Conservation (phyloP, 2,888 invertebrate species). For the Fragum sueziense region DNA sequence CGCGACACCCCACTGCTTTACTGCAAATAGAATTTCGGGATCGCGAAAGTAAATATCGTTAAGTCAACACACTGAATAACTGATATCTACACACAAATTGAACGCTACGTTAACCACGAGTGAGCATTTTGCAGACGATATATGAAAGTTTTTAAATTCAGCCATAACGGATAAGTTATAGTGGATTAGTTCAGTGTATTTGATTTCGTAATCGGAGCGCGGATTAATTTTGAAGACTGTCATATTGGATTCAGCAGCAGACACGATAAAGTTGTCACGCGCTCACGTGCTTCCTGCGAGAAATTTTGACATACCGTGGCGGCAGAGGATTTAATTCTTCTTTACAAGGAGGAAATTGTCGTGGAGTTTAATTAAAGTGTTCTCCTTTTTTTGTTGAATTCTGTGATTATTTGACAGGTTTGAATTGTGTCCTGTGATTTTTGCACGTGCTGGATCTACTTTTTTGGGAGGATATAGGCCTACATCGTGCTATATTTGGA, state of each 20-base stretch:
- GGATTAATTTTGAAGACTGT: slow-evolving; percentile 24
- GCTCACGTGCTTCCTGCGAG: slow-evolving; percentile 18
- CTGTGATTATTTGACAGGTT: neutral
- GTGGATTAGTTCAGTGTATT: slow-evolving; percentile 25
- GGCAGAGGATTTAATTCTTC: slow-evolving; percentile 8
- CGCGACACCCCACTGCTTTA: slow-evolving; percentile 30
- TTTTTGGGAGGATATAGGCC: neutral
- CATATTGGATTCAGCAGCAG: slow-evolving; percentile 20
- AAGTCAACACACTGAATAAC: slow-evolving; percentile 22
- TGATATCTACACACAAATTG: slow-evolving; percentile 30
- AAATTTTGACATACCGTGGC: neutral
- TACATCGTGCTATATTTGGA: neutral
- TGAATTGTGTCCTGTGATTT: neutral
- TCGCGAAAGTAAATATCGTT: slow-evolving; percentile 26
- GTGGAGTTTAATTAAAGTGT: slow-evolving; percentile 19
- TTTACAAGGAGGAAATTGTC: slow-evolving; percentile 12
- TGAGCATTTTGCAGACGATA: slow-evolving; percentile 5
- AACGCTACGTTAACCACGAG: slow-evolving; percentile 28
- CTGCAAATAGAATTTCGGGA: slow-evolving; percentile 35
- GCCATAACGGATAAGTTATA: slow-evolving; percentile 1
- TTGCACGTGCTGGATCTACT: neutral
- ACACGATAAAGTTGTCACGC: slow-evolving; percentile 24
- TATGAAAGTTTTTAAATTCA: slow-evolving; percentile 4
- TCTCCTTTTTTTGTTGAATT: slow-evolving; percentile 7
- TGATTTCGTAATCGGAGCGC: slow-evolving; percentile 5